Evolutionary conservation across 2,797 vertebrate genomes (phyloP).

Genomic region (Graptemys geographica): DNA sequence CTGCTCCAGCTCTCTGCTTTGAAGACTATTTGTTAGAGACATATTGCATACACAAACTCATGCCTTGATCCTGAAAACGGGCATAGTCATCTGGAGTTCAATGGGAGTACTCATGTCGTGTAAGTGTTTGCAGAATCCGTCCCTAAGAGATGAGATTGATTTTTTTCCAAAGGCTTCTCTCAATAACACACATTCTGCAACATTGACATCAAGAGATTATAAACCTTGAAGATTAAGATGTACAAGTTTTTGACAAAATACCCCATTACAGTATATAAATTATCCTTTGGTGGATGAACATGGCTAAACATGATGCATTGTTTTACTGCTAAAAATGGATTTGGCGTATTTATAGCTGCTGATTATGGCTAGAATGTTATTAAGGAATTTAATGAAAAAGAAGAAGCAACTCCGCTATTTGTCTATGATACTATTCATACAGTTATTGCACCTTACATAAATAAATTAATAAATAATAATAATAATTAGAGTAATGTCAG

Average conservation of each 20-base stretch:
- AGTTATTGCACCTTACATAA: background rate
- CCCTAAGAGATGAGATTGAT: background rate
- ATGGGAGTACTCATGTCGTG: background rate
- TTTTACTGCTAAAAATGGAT: background rate
- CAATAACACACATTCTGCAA: background rate
- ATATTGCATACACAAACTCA: background rate
- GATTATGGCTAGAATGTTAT: background rate
- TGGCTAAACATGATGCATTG: background rate
- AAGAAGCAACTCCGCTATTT: background rate
- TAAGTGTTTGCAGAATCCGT: background rate
- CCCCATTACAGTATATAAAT: background rate
- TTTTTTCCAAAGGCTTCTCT: background rate
- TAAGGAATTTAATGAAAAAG: background rate
- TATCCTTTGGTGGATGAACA: background rate
- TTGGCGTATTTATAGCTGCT: background rate
- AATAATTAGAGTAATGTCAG: background rate
- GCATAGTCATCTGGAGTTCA: background rate
- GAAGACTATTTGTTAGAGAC: background rate
- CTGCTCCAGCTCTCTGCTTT: background rate
- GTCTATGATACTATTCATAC: background rate
- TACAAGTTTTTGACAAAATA: background rate
- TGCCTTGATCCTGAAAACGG: background rate
- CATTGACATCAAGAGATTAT: background rate
- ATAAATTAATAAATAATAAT: too few relatives aligned
- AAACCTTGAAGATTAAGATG: background rate